Conservation (phyloP, 2,888 invertebrate genomes). For the Scaptodrosophila latifasciaeformis region DNA sequence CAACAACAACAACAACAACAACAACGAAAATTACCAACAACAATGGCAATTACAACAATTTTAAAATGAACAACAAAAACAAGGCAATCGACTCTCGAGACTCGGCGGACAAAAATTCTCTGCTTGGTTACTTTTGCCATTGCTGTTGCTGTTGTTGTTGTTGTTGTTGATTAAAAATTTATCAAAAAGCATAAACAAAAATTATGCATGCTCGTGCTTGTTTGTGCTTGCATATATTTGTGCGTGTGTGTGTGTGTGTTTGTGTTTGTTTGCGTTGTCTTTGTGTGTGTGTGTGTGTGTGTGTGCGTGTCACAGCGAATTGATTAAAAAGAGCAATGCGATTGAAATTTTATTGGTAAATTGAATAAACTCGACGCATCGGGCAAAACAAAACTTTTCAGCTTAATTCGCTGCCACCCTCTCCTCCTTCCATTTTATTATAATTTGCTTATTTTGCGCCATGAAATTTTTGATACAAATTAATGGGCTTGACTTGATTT, state of each 20-base stretch:
- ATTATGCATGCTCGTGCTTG: slow-evolving; percentile 44
- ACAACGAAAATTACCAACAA: slow-evolving; percentile 13
- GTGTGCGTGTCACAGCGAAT: slow-evolving; percentile 53
- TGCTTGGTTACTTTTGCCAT: slow-evolving; percentile 18
- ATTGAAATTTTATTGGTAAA: slow-evolving; percentile 74
- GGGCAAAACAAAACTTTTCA: slow-evolving; percentile 41
- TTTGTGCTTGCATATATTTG: slow-evolving; percentile 5
- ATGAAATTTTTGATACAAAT: slow-evolving; percentile 33
- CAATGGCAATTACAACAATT: slow-evolving; percentile 6
- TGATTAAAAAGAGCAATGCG: slow-evolving; percentile 72
- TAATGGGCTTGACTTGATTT: slow-evolving; percentile 27
- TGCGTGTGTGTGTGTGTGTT: slow-evolving; percentile 3
- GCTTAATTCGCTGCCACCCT: slow-evolving; percentile 16
- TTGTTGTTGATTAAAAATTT: slow-evolving; percentile 59
- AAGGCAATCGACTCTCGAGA: no score
- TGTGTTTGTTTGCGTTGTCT: slow-evolving; percentile 11
- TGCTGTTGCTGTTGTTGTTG: slow-evolving; percentile 10
- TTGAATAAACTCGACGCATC: slow-evolving; percentile 69
- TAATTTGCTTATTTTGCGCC: slow-evolving; percentile 10
- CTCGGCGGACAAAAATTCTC: slow-evolving; percentile 12
- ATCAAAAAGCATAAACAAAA: slow-evolving; percentile 59
- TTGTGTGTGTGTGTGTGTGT: slow-evolving; percentile 1
- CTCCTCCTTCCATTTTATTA: slow-evolving; percentile 17
- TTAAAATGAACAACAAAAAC: neutral
- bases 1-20: slow-evolving; percentile 20